Percentiles rank a stretch among this genome's conserved stretches.
Evolutionary conservation across 2,888 invertebrate species (phyloP).

Genomic region (Nebria salina): DNA sequence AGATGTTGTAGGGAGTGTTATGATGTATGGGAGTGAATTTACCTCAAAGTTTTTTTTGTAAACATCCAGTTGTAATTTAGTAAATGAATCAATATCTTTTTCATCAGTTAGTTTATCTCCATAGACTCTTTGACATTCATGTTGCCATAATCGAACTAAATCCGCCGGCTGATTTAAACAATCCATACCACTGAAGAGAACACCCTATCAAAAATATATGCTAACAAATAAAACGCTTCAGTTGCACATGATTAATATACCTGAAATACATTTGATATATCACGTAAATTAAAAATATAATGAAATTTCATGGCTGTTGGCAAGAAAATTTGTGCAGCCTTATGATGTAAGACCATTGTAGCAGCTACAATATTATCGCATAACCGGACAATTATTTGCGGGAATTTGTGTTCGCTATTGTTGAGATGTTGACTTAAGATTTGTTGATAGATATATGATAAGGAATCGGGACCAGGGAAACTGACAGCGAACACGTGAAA

Average conservation of each 20-base stretch:
- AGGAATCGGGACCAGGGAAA: slow-evolving; percentile 81
- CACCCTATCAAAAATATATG: slow-evolving; percentile 3
- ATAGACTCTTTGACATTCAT: slow-evolving; percentile 93
- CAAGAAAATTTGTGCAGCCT: slow-evolving; percentile 86
- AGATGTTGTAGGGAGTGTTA: too few species aligned
- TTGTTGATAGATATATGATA: slow-evolving; percentile 87
- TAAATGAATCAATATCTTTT: slow-evolving; percentile 89
- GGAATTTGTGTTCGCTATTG: slow-evolving; percentile 84
- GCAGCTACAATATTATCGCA: slow-evolving; percentile 80
- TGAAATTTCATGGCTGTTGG: slow-evolving; percentile 97
- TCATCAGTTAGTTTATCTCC: slow-evolving; percentile 93
- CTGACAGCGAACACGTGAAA: slow-evolving; percentile 89
- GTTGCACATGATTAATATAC: slow-evolving; percentile 61
- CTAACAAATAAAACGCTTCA: not conserved
- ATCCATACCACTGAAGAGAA: slow-evolving; percentile 87
- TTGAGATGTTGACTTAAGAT: slow-evolving; percentile 87
- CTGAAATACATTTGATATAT: slow-evolving; percentile 95
- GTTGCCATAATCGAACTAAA: slow-evolving; percentile 90
- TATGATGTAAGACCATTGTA: slow-evolving; percentile 85
- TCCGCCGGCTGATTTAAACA: slow-evolving; percentile 83
- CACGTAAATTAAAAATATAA: slow-evolving; percentile 94
- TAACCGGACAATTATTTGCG: slow-evolving; percentile 73
- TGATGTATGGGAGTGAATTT: not conserved
- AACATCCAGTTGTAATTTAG: slow-evolving; percentile 88
- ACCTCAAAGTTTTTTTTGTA: slow-evolving; percentile 92